Evolutionary conservation across 2,888 invertebrate species (phyloP), one percentile per base, ranked within the genome.

Genomic region (Neoitamus cyanurus): DNA sequence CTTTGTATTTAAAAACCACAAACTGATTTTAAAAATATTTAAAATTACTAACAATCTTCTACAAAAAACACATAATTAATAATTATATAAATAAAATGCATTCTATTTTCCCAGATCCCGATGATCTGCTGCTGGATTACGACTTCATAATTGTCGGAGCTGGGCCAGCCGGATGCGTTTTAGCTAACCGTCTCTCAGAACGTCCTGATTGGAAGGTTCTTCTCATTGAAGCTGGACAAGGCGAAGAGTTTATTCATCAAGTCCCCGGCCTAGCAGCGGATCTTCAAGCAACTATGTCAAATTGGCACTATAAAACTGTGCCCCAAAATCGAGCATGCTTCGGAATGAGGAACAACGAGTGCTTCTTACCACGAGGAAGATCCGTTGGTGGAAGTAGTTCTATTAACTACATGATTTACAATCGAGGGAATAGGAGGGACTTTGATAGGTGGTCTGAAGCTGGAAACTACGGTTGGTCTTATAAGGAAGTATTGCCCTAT

Each of bases 121-220:
- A 77, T 87, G 92, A 88, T 87, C 92, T 93, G 93, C 0, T 93
- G 1, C 20, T n/a, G 15, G 58, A 93, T 34, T 97, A 96, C 88
- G 96, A 97, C 90, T 97, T 97, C 88, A 95, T 97, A 86, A 92
- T 97, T 70, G 94, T 97, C 11, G 97, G 97, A 3, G 95, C 94
- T 1, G 97, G 97, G 34, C 97, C 97, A 4, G 97, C 97, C 89
- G 96, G 96, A 69, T 89, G 91, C 86, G 91, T 91, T 1, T 85
- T 92, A 34, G 92, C 92, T 1, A 91, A 91, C 84, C 90, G 92
- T 2, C 89, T 92, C 68, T 89, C 91, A 0, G 92, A 92, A 88
- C 90, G 91, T 86, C 89, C 89, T 48, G 87, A 91, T 4, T 92
- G 92, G 92, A 91, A 89, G 2, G 92, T 93, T 1, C 90, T 93